These are phyloP conservation scores for Eugnorisma glareosa DNA, from an alignment of 2,888 invertebrate genomes.

Conservation along the genomic window DNA sequence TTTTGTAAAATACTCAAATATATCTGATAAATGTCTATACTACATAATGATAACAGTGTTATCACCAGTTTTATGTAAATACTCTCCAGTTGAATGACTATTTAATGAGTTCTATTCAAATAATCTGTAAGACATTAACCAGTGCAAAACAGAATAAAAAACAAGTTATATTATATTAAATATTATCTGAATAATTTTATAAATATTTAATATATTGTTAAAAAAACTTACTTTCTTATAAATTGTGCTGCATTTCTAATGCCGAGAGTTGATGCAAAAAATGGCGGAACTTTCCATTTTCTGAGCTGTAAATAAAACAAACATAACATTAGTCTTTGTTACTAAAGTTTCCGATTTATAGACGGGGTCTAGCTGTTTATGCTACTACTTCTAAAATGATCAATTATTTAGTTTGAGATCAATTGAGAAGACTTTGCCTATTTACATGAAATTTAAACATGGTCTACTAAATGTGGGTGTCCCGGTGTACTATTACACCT, in stretches of 20 bases:
- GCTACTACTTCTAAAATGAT: background rate
- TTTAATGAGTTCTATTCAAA: constrained; percentile 4
- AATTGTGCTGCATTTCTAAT: constrained; percentile 87
- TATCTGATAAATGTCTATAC: background rate
- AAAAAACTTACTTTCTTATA: constrained; percentile 84
- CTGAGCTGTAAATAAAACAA: constrained; percentile 77
- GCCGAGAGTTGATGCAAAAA: constrained; percentile 87
- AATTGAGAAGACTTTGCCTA: too few relatives aligned
- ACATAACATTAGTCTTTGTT: background rate
- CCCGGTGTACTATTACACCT: background rate
- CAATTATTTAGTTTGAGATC: too few relatives aligned
- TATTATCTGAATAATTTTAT: constrained; percentile 30
- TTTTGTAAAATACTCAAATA: background rate
- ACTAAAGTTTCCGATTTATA: too few relatives aligned
- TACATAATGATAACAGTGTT: background rate
- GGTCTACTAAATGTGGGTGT: background rate
- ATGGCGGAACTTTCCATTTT: constrained; percentile 89
- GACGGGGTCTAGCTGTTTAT: too few relatives aligned
- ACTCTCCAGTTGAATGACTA: constrained; percentile 1
- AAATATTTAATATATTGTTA: too few relatives aligned
- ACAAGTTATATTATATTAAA: too few relatives aligned
- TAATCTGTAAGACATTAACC: background rate
- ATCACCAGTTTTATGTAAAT: constrained; percentile 1
- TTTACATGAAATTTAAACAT: background rate
- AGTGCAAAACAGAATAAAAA: background rate